Evolutionary conservation across 2,113 vertebrate genomes (phyloP), one percentile per base, ranked within the genome.

Genomic region (Psephotus haematonotus): DNA sequence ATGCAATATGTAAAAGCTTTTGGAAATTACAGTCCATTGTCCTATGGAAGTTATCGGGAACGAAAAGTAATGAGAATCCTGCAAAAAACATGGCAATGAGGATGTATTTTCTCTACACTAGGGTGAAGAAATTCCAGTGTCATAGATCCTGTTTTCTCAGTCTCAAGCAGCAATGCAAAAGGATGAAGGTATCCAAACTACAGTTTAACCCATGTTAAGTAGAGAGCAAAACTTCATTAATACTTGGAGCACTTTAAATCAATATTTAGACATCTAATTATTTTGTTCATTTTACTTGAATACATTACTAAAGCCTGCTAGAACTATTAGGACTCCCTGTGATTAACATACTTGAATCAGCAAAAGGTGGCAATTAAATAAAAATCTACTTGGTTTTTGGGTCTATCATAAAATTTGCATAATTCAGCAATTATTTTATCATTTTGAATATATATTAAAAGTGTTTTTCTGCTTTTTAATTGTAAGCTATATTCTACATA

Each of bases 241-340:
- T 96, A 98, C 89, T 93, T 95, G 83, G 87, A 98, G 85, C 59
- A 97, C 71, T 97, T 98, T 93, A 98, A 98, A 98, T 98, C 93
- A 98, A 98, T 98, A 98, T 98, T 98, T 98, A 98, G 97, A 97
- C 93, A 96, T 97, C 97, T 97, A 97, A 98, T 98, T 96, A 97
- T 97, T 98, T 97, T 98, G 78, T 96, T 98, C 94, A 95, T 98
- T 98, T 98, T 97, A 97, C 94, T 95, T 97, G 93, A 97, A 97
- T 98, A 94, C 84, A 98, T 98, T 98, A 97, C 85, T 89, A 97
- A 97, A 97, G 60, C 90, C 95, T 97, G 94, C 95, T 97, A 97
- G 95, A 97, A 96, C 84, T 96, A 95, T 97, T 97, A 98, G 97
- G 93, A 84, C 41, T 97, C 95, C 84, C 93, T 96, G 88, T 97